phyloP scores from a whole-genome alignment of 2,797 vertebrate genomes.

The Numenius phaeopus region DNA sequence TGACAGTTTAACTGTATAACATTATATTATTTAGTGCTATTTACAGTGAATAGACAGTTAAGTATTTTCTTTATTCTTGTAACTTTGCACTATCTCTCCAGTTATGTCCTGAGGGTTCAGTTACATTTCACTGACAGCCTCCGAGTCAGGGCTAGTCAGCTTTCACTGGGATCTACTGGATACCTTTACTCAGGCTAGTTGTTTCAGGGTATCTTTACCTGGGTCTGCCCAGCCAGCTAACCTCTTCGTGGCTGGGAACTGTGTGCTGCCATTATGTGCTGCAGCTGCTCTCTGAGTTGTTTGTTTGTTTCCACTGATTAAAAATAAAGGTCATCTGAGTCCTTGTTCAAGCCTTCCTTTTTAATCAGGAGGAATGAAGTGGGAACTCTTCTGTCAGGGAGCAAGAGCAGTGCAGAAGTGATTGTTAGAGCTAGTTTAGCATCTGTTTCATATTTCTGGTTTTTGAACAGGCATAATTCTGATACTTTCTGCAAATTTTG shows the following conservation, averaged over 20 bases:
- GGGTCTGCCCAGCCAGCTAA: not conserved
- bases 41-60: not conserved
- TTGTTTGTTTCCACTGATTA: not conserved
- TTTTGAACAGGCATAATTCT: not conserved
- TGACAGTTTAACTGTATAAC: not conserved
- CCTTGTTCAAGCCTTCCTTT: not conserved
- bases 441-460: not conserved
- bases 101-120: not conserved
- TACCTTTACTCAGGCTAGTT: not conserved
- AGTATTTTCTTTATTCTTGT: not conserved
- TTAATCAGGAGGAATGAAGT: not conserved
- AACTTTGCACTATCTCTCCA: not conserved
- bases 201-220: not conserved
- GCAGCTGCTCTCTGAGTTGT: not conserved
- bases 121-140: not conserved
- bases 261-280: not conserved
- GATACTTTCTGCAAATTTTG: not conserved
- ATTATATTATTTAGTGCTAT: not conserved
- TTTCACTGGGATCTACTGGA: not conserved
- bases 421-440: not conserved
- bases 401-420: not conserved
- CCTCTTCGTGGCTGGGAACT: not conserved
- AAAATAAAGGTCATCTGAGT: constrained; percentile 10
- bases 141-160: not conserved
- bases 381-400: not conserved